Percentiles rank a stretch among this genome's conserved stretches.
Evolutionary conservation across 2,797 vertebrate genomes (phyloP).

Genomic region (Smutsia temminckii): DNA sequence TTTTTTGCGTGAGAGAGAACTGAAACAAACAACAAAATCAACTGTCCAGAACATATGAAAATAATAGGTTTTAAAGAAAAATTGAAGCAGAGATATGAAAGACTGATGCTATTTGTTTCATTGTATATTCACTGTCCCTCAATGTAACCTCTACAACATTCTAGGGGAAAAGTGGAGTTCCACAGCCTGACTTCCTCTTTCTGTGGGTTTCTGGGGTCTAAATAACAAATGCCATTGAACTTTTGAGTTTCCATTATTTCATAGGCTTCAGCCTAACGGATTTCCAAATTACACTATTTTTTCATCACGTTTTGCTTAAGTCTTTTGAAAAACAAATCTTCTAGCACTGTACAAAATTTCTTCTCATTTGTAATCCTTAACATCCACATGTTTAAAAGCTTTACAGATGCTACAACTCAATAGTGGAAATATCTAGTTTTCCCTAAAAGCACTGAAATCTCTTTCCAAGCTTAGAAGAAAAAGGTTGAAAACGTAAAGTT

Average conservation of each 20-base stretch:
- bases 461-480: not conserved
- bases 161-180: not conserved
- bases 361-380: not conserved
- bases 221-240: not conserved
- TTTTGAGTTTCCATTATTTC: not conserved
- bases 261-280: not conserved
- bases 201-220: not conserved
- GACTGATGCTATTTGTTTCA: not conserved
- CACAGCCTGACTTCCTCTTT: not conserved
- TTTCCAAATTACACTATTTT: constrained; percentile 22
- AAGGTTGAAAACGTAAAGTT: constrained; percentile 4
- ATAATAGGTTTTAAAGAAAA: constrained; percentile 9
- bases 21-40: not conserved
- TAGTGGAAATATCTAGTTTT: not conserved
- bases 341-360: not conserved
- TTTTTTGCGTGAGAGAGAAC: not conserved
- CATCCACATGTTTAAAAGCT: not conserved
- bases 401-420: constrained; percentile 22
- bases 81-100: not conserved
- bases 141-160: not conserved
- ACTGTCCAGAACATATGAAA: not conserved
- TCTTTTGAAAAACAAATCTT: not conserved
- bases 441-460: not conserved
- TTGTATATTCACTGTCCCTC: not conserved
- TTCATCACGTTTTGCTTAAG: not conserved